A percentile compares a stretch with the other conserved stretches of the same genome.
These are phyloP conservation scores for Lagenorhynchus albirostris DNA, from an alignment of 2,113 vertebrate genomes.

Conservation along the genomic window DNA sequence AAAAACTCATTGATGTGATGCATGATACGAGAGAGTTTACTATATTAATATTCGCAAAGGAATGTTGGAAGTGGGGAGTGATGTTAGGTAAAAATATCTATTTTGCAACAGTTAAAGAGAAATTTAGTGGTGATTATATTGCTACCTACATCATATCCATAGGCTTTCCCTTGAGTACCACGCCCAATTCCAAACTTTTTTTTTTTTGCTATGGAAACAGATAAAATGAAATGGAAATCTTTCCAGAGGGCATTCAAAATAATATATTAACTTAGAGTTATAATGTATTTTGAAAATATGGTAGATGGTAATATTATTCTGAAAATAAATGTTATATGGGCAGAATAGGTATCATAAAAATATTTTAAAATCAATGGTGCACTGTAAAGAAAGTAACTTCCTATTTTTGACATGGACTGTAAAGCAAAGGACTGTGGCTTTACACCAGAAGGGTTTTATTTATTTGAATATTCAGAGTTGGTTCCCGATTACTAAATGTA, in stretches of 20 bases:
- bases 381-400: not conserved
- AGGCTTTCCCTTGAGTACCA: not conserved
- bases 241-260: conserved; percentile 14
- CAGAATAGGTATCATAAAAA: not conserved
- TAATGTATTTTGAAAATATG: conserved; percentile 26
- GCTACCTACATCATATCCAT: not conserved
- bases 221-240: not conserved
- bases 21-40: not conserved
- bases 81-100: not conserved
- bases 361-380: not conserved
- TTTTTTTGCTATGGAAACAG: not conserved
- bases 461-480: not conserved
- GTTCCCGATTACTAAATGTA: not conserved
- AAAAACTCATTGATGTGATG: not conserved
- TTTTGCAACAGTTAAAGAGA: conserved; percentile 1
- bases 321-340: not conserved
- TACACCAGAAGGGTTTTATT: not conserved
- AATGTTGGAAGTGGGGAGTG: not conserved
- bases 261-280: not conserved
- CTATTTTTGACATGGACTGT: not conserved
- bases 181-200: not conserved
- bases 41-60: conserved; percentile 33
- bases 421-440: not conserved
- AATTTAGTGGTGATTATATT: not conserved
- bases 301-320: not conserved